Conservation (phyloP, 35 echinoderm and acorn worm species). For the Stichopus chloronotus region DNA sequence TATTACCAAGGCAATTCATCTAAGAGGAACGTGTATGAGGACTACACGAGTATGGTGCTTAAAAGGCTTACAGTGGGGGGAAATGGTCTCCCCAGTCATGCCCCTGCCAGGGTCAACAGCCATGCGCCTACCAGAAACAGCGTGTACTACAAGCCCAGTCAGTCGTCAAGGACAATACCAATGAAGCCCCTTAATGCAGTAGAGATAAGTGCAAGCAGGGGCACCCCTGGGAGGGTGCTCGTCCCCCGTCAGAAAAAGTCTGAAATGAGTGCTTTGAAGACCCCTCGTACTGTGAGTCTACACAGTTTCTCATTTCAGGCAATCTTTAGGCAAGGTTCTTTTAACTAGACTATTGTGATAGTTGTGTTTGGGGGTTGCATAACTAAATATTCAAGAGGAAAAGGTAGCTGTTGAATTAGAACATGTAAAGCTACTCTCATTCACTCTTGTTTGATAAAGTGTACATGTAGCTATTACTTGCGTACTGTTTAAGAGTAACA, state of each 20-base stretch:
- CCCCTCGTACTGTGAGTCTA: constrained; percentile 60
- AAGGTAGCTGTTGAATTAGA: too few relatives aligned
- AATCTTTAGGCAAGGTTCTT: too few relatives aligned
- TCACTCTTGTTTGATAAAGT: too few relatives aligned
- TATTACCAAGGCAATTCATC: constrained; percentile 56
- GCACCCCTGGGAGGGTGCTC: constrained; percentile 46
- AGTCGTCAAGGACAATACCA: background rate
- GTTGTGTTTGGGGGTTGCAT: too few relatives aligned
- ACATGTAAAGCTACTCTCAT: too few relatives aligned
- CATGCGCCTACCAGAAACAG: background rate
- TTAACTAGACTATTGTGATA: too few relatives aligned
- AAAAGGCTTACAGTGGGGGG: background rate
- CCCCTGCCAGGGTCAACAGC: background rate
- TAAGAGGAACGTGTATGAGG: background rate
- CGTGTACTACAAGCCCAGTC: background rate
- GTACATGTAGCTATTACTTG: too few relatives aligned
- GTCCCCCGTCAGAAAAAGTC: background rate
- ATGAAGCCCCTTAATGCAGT: background rate
- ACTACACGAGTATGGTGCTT: constrained; percentile 2
- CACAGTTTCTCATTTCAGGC: too few relatives aligned
- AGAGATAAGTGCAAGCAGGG: background rate
- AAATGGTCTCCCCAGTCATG: background rate
- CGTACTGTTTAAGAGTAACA: too few relatives aligned
- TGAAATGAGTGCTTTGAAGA: background rate
- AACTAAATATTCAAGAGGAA: too few relatives aligned